phyloP scores from a whole-genome alignment of 2,888 invertebrate genomes.

The Yponomeuta cagnagella region DNA sequence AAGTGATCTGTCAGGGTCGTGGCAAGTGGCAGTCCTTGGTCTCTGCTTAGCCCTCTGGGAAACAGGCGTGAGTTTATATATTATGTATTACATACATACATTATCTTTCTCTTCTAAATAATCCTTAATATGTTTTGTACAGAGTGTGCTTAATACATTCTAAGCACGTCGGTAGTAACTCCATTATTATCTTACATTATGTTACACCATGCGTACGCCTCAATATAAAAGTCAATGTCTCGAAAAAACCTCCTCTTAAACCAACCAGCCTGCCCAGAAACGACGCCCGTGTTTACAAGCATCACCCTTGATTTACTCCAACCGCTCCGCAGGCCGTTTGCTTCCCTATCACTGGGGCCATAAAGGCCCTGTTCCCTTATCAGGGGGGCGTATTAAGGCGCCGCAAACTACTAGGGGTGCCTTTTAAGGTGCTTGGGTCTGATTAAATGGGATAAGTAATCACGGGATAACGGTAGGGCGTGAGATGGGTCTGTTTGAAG shows the following conservation, averaged over 20 bases:
- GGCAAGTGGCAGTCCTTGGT: too few relatives aligned
- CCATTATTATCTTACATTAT: too few relatives aligned
- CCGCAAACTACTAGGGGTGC: conserved; percentile 7
- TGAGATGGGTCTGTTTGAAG: neutral
- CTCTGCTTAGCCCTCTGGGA: too few relatives aligned
- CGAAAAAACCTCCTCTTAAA: neutral
- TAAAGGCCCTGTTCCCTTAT: conserved; percentile 7
- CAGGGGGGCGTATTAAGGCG: conserved; percentile 1
- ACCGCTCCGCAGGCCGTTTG: neutral
- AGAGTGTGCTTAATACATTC: too few relatives aligned
- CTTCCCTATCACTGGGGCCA: neutral
- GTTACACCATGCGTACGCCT: neutral
- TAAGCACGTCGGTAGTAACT: too few relatives aligned
- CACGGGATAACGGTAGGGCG: neutral
- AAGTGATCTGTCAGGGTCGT: too few relatives aligned
- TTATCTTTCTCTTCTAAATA: too few relatives aligned
- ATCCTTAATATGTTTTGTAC: too few relatives aligned
- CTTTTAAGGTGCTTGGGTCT: neutral
- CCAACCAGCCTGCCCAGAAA: neutral
- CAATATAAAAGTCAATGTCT: neutral
- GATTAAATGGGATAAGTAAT: conserved; percentile 12
- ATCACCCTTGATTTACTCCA: conserved; percentile 7
- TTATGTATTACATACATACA: too few relatives aligned
- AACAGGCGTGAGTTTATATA: too few relatives aligned
- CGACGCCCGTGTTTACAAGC: conserved; percentile 10